phyloP scores from a whole-genome alignment of 2,797 vertebrate species.

The Chelmon rostratus region DNA sequence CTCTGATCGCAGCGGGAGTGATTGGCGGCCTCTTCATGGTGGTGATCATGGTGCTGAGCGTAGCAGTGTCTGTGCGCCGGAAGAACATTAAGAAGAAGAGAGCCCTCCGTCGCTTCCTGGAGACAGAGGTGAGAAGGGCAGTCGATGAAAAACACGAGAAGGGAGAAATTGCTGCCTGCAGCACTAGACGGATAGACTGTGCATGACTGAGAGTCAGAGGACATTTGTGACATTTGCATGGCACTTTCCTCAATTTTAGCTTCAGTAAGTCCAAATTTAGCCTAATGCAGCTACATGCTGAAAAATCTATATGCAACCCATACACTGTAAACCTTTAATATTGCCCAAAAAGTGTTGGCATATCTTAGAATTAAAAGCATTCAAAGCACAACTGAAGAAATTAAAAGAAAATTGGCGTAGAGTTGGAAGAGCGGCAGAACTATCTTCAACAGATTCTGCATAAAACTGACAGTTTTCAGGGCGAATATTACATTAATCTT shows the following conservation, averaged over 20 bases:
- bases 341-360: background rate
- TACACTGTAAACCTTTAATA: background rate
- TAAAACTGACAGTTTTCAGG: background rate
- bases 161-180: background rate
- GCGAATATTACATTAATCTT: background rate
- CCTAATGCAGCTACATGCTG: too few species aligned
- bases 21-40: constrained; percentile 97
- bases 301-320: background rate
- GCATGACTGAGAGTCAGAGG: background rate
- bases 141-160: background rate
- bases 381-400: background rate
- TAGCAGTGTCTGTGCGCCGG: constrained; percentile 94
- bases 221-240: background rate
- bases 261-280: background rate
- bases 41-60: constrained; percentile 93
- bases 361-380: background rate
- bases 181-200: background rate
- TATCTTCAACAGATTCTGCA: background rate
- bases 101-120: constrained; percentile 94
- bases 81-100: constrained; percentile 99
- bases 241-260: background rate
- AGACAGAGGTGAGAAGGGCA: constrained; percentile 92
- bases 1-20: constrained; percentile 95
- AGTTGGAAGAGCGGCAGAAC: background rate
- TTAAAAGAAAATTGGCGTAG: background rate